Evolutionary conservation across 2,888 invertebrate genomes (phyloP), one percentile per base, ranked within the genome.

Genomic region (Dasysyrphus albostriatus): DNA sequence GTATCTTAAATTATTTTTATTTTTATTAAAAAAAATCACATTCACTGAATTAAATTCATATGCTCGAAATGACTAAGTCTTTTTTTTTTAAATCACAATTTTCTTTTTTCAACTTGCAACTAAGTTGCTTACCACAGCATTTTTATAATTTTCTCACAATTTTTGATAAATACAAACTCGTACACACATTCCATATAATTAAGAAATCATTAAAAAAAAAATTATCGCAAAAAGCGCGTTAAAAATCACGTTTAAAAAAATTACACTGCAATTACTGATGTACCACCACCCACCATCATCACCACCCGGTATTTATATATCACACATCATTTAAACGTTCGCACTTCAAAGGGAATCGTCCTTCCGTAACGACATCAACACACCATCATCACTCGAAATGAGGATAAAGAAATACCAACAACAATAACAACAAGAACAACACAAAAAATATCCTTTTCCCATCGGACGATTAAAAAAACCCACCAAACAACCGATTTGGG

Each of bases 401-500:
- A 70, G 51, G 65, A 78, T 82, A 69, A 78, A 75, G 34, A 16
- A 49, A 14, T 19, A 61, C 10, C 58, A 59, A 37, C 29, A 44
- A 47, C 32, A 59, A 37, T n/a, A 44, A 47, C 32, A 58, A 69
- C n/a, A 74, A 47, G 29, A 58, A 14, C n/a, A 63, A 4, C 1
- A 44, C 29, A n/a, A 65, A 72, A 44, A 75, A 39, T 69, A 74
- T 72, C 65, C 83, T 87, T 83, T 87, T 87, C 87, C 87, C 87
- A 87, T 83, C 87, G 87, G 87, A 87, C 87, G 87, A 87, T 83
- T 83, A 87, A 87, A 79, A 47, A 83, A 79, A 51, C 83, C 77
- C 83, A 87, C 87, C 87, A 87, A 87, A 79, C 87, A 87, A 87
- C 87, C 87, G 83, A 87, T 87, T 87, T 87, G 87, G 87, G 82